These are phyloP conservation scores for Punctoribates punctum DNA, from an alignment of 2,888 invertebrate genomes.

Conservation along the genomic window DNA sequence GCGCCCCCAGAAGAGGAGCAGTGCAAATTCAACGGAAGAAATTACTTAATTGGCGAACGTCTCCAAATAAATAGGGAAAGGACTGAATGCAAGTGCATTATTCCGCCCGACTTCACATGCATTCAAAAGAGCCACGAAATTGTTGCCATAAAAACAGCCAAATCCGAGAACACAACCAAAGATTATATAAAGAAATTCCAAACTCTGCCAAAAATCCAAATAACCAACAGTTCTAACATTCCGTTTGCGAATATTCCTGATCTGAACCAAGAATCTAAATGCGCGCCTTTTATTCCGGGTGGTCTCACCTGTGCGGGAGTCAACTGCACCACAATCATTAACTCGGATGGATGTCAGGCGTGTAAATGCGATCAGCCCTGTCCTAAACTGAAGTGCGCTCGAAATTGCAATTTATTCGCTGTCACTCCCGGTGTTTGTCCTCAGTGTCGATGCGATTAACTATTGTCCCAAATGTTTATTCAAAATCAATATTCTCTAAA, in stretches of 20 bases:
- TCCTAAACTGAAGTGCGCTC: not conserved
- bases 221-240: not conserved
- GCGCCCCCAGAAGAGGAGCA: not conserved
- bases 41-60: not conserved
- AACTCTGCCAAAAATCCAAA: not conserved
- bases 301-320: slow-evolving; percentile 8
- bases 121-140: not conserved
- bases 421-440: slow-evolving; percentile 14
- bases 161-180: not conserved
- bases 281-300: not conserved
- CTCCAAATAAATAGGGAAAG: not conserved
- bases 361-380: not conserved
- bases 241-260: not conserved
- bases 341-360: slow-evolving; percentile 4
- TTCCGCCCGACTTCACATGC: slow-evolving; percentile 11
- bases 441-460: not conserved
- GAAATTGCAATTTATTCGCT: not conserved
- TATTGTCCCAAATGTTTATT: not conserved
- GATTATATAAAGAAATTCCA: slow-evolving; percentile 1
- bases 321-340: slow-evolving; percentile 14
- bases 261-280: not conserved
- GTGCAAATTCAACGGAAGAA: not conserved
- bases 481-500: no score
- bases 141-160: not conserved
- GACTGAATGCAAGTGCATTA: not conserved